Evolutionary conservation across 2,888 invertebrate species (phyloP).

Genomic region (Phymatocera aterrima): DNA sequence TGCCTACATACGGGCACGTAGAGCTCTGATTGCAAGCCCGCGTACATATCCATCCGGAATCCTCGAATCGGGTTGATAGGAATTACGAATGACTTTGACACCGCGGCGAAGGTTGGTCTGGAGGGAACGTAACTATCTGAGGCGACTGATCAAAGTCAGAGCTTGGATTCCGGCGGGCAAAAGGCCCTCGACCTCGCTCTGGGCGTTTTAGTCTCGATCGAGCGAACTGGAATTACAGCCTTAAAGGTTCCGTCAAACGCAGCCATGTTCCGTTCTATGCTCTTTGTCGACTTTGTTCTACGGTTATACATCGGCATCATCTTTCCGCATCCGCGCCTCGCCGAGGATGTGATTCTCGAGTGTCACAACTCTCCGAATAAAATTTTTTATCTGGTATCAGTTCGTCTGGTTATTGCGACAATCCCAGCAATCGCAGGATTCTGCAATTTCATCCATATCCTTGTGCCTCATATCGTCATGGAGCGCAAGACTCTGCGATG

Average conservation of each 20-base stretch:
- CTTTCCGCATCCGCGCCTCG: not conserved
- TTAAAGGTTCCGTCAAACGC: constrained; percentile 57
- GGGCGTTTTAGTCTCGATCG: constrained; percentile 50
- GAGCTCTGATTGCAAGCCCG: not conserved
- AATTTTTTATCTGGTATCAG: too few relatives aligned
- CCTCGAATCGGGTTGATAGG: not conserved
- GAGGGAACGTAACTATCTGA: constrained; percentile 19
- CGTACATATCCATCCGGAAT: not conserved
- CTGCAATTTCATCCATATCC: too few relatives aligned
- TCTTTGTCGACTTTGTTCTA: constrained; percentile 26
- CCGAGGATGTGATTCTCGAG: not conserved
- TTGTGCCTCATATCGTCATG: too few relatives aligned
- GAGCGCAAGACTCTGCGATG: too few relatives aligned
- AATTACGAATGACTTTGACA: constrained; percentile 19
- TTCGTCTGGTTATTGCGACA: constrained; percentile 10
- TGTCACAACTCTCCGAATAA: constrained; percentile 25
- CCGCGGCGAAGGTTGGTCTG: not conserved
- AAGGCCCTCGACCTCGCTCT: constrained; percentile 43
- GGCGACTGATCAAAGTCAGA: constrained; percentile 42
- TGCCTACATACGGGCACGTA: too few relatives aligned
- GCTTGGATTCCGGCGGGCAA: constrained; percentile 53
- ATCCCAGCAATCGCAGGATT: constrained; percentile 18
- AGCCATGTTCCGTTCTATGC: constrained; percentile 33
- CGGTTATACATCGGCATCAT: constrained; percentile 26
- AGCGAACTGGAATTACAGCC: constrained; percentile 54